These are phyloP conservation scores for Misgurnus anguillicaudatus DNA, from an alignment of 2,113 vertebrate genomes.

Conservation along the genomic window DNA sequence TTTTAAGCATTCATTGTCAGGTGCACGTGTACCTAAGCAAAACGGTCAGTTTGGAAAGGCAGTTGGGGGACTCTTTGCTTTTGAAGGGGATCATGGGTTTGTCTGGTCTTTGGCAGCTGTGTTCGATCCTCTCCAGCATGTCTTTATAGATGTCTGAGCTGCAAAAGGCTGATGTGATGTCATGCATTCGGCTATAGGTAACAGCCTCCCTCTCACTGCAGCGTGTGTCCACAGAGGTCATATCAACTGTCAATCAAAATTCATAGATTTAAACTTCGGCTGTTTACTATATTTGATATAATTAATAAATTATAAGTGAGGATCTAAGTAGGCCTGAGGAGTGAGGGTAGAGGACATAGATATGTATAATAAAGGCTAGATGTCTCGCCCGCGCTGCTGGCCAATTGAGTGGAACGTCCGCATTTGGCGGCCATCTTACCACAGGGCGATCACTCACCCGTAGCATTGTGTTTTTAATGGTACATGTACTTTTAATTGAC, in stretches of 20 bases:
- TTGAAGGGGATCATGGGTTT: constrained; percentile 86
- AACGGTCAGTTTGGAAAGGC: constrained; percentile 77
- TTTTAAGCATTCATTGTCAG: neutral
- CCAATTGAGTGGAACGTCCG: no score
- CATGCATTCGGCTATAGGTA: constrained; percentile 86
- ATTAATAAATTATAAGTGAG: no score
- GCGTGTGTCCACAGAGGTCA: constrained; percentile 92
- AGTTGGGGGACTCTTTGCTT: constrained; percentile 83
- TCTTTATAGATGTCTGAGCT: constrained; percentile 75
- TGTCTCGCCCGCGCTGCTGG: no score
- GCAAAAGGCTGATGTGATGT: constrained; percentile 81
- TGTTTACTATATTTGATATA: neutral
- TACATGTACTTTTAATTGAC: no score
- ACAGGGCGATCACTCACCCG: no score
- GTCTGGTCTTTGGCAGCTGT: constrained; percentile 69
- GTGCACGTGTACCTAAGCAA: constrained; percentile 80
- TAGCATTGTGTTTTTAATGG: no score
- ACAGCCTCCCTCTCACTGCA: constrained; percentile 85
- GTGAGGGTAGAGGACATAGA: no score
- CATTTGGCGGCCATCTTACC: no score
- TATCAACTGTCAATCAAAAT: constrained; percentile 80
- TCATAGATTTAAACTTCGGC: neutral
- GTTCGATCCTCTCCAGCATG: constrained; percentile 76
- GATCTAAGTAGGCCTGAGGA: no score
- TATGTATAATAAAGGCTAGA: no score